These are phyloP conservation scores for Tretioscincus oriximinensis DNA, from an alignment of 2,113 vertebrate genomes.

Conservation along the genomic window DNA sequence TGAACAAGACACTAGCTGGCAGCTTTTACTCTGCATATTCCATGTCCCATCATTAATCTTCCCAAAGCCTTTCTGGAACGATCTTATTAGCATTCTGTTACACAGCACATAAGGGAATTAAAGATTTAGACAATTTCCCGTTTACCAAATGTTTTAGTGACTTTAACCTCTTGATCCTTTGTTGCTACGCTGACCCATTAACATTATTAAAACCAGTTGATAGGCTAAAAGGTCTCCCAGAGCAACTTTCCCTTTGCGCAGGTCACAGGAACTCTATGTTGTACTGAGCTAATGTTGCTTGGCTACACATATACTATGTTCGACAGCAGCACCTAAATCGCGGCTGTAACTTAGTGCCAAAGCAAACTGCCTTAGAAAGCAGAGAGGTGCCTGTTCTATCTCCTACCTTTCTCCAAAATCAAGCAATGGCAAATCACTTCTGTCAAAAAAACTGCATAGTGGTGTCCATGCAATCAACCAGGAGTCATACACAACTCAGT, in stretches of 20 bases:
- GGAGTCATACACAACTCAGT: too few species aligned
- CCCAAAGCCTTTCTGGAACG: background rate
- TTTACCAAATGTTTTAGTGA: slow-evolving; percentile 7
- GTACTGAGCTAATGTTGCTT: background rate
- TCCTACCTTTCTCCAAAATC: too few species aligned
- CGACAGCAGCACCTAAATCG: background rate
- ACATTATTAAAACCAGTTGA: slow-evolving; percentile 19
- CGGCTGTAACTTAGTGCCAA: background rate
- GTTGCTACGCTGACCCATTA: background rate
- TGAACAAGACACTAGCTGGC: rapidly evolving
- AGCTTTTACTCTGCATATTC: background rate
- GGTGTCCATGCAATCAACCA: too few species aligned
- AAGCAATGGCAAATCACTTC: too few species aligned
- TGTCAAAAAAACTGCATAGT: too few species aligned
- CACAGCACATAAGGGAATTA: background rate
- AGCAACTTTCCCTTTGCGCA: background rate
- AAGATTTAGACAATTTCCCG: background rate
- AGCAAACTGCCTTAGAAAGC: too few species aligned
- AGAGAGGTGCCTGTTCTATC: too few species aligned
- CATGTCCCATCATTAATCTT: background rate
- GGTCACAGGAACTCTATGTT: background rate
- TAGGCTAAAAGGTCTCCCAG: background rate
- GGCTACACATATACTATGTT: background rate
- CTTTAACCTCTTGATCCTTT: background rate
- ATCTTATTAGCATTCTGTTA: background rate